phyloP scores from a whole-genome alignment of 2,113 vertebrate genomes.

The Deroptyus accipitrinus region DNA sequence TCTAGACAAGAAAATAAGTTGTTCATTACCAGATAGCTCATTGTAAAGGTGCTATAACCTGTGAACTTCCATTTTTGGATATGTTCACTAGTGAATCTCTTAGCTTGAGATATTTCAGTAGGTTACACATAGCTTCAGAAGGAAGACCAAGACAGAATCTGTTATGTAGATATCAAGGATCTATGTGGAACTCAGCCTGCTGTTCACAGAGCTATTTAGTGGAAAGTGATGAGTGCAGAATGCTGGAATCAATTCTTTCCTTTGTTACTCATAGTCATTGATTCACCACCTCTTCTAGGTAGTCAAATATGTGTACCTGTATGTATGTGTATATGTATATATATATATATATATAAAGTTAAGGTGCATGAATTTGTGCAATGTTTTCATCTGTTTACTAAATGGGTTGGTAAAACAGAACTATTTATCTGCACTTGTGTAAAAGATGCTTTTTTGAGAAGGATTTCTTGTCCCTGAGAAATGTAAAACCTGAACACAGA shows the following conservation, averaged over 20 bases:
- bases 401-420: background rate
- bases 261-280: background rate
- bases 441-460: background rate
- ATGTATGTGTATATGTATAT: accelerated
- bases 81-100: background rate
- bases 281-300: background rate
- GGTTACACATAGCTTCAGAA: background rate
- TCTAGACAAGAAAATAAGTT: background rate
- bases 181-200: background rate
- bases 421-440: background rate
- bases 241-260: background rate
- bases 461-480: background rate
- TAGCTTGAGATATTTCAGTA: background rate
- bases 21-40: background rate
- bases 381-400: background rate
- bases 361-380: background rate
- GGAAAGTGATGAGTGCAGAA: background rate
- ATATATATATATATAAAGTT: background rate
- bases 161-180: background rate
- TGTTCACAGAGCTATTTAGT: background rate
- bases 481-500: background rate
- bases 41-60: background rate
- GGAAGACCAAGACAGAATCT: background rate
- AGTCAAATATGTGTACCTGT: background rate
- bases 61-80: background rate